Evolutionary conservation across 2,113 vertebrate species (phyloP).

Genomic region (Chaenogobius annularis): DNA sequence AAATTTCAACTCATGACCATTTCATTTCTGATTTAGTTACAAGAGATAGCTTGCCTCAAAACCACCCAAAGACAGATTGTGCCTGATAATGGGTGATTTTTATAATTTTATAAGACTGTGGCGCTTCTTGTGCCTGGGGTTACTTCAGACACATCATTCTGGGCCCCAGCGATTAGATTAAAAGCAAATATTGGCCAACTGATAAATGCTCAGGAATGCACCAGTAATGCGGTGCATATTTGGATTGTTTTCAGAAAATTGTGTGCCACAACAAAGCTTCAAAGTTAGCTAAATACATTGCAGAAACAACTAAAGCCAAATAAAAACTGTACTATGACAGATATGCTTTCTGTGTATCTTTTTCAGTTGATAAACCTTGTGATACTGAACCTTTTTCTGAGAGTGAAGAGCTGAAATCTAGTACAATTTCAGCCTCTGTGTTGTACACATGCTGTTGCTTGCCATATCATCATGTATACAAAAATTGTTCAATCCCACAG

Average conservation of each 20-base stretch:
- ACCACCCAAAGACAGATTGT: constrained; percentile 25
- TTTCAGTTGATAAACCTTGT: constrained; percentile 47
- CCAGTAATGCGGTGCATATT: constrained; percentile 34
- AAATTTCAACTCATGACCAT: constrained; percentile 52
- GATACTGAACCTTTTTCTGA: constrained; percentile 22
- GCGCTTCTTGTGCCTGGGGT: constrained; percentile 33
- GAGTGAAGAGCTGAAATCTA: constrained; percentile 35
- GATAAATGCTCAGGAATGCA: constrained; percentile 70
- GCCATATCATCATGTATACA: too few species aligned
- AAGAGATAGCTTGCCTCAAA: constrained; percentile 7
- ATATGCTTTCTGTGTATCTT: not conserved
- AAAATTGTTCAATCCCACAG: not conserved
- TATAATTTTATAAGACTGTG: constrained; percentile 18
- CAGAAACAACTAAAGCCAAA: constrained; percentile 1
- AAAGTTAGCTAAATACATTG: constrained; percentile 17
- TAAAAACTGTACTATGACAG: not conserved
- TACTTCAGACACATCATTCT: constrained; percentile 47
- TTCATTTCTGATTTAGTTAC: constrained; percentile 36
- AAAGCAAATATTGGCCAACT: constrained; percentile 69
- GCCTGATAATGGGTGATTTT: constrained; percentile 36
- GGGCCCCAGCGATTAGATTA: constrained; percentile 51
- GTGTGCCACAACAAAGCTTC: constrained; percentile 17
- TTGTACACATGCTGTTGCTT: constrained; percentile 12
- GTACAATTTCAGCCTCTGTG: constrained; percentile 9
- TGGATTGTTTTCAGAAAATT: constrained; percentile 30